These are phyloP conservation scores for Esox niger DNA, from an alignment of 2,113 vertebrate genomes.

Conservation along the genomic window DNA sequence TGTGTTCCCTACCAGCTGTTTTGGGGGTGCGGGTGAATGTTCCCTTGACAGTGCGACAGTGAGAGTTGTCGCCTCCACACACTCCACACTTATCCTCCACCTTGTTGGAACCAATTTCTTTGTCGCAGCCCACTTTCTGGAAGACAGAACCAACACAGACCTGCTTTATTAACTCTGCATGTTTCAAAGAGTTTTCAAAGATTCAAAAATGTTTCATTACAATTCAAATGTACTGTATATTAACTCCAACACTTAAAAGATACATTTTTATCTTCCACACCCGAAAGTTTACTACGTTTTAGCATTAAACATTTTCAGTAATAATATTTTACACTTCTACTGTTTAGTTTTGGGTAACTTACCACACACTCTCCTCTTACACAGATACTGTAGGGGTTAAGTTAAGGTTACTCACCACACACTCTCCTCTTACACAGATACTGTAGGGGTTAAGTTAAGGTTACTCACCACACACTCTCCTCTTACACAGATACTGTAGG, in stretches of 20 bases:
- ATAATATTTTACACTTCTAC: too few species aligned
- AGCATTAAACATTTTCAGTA: too few species aligned
- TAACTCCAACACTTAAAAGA: too few species aligned
- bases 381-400: conserved; percentile 88
- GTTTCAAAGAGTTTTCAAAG: too few species aligned
- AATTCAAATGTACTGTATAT: too few species aligned
- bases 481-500: too few species aligned
- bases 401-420: conserved; percentile 81
- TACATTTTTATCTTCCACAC: too few species aligned
- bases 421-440: conserved; percentile 93
- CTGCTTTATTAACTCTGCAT: too few species aligned
- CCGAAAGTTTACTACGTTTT: too few species aligned
- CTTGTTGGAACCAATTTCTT: conserved; percentile 91
- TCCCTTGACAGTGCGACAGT: conserved; percentile 93
- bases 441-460: conserved; percentile 52
- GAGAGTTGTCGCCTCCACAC: conserved; percentile 93
- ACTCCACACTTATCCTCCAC: conserved; percentile 94
- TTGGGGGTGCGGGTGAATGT: conserved; percentile 90
- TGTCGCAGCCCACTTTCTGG: conserved; percentile 96
- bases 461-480: too few species aligned
- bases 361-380: conserved; percentile 96
- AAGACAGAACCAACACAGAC: conserved; percentile 5
- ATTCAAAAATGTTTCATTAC: too few species aligned
- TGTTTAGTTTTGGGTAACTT: conserved; percentile 53
- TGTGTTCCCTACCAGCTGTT: conserved; percentile 82